These are phyloP conservation scores for Psittacula echo DNA, from an alignment of 2,797 vertebrate genomes.

Conservation along the genomic window DNA sequence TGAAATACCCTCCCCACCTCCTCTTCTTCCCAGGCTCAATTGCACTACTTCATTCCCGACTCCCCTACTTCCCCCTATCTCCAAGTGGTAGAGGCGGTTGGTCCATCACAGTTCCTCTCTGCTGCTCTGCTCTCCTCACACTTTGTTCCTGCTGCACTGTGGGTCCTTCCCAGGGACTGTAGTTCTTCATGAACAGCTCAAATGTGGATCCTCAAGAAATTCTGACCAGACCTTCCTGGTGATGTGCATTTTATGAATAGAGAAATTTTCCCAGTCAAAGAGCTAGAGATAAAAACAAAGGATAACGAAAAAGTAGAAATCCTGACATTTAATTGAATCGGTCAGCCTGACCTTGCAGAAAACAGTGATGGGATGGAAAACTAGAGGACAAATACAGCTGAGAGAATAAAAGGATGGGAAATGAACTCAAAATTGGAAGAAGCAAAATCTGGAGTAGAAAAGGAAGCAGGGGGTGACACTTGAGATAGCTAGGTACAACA, in stretches of 20 bases:
- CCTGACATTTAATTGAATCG: not conserved
- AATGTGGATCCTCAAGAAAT: not conserved
- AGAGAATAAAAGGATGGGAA: not conserved
- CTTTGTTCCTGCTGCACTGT: rapidly evolving
- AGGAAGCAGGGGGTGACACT: not conserved
- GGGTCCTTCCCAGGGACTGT: not conserved
- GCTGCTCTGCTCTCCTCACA: not conserved
- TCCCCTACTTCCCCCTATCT: not conserved
- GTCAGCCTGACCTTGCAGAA: not conserved
- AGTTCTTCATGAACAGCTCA: not conserved
- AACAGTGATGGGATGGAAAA: not conserved
- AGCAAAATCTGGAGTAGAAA: not conserved
- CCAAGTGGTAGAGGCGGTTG: not conserved
- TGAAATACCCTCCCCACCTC: not conserved
- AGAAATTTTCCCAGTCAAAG: not conserved
- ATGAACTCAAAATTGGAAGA: not conserved
- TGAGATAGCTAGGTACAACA: not conserved
- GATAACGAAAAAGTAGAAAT: not conserved
- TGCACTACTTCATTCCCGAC: not conserved
- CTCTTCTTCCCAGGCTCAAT: not conserved
- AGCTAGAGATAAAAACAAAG: not conserved
- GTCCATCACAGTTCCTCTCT: not conserved
- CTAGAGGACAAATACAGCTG: not conserved
- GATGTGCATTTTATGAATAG: not conserved
- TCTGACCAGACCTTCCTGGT: not conserved